Percentiles rank a stretch among this genome's conserved stretches.
Evolutionary conservation across 2,113 vertebrate species (phyloP).

Genomic region (Camelus dromedarius): DNA sequence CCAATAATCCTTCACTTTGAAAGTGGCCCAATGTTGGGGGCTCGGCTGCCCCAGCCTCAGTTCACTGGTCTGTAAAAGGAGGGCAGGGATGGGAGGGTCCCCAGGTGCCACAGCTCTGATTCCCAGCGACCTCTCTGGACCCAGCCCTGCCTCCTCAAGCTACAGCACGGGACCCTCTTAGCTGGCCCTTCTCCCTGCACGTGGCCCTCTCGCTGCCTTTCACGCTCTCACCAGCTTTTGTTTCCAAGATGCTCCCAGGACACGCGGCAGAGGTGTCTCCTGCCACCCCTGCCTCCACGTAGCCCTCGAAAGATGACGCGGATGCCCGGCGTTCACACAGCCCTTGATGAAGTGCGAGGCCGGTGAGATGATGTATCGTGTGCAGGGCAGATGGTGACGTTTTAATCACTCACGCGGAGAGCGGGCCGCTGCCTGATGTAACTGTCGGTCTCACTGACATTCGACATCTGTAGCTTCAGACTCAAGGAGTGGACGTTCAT

Average conservation of each 20-base stretch:
- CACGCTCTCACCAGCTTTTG: background rate
- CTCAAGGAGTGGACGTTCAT: background rate
- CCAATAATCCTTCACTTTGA: accelerated
- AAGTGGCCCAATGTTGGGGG: accelerated
- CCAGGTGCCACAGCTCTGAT: no score
- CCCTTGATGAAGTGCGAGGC: constrained; percentile 28
- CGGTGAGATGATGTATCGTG: background rate
- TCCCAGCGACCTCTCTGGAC: background rate
- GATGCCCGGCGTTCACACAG: accelerated
- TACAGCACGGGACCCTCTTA: accelerated
- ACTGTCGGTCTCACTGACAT: constrained; percentile 54
- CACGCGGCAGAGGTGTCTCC: background rate
- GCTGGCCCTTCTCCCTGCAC: background rate
- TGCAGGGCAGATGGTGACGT: background rate
- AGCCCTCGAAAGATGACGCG: background rate
- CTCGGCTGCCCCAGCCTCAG: background rate
- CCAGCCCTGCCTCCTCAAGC: background rate
- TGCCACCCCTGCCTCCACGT: accelerated
- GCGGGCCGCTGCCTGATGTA: constrained; percentile 66
- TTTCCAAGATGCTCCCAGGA: accelerated
- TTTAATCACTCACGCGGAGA: constrained; percentile 57
- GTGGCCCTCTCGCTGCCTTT: accelerated
- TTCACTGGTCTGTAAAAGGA: background rate
- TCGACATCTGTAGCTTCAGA: background rate
- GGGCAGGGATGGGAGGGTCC: background rate